Evolutionary conservation across 2,888 invertebrate species (phyloP), one percentile per base, ranked within the genome.

Genomic region (Synergus gifuensis): DNA sequence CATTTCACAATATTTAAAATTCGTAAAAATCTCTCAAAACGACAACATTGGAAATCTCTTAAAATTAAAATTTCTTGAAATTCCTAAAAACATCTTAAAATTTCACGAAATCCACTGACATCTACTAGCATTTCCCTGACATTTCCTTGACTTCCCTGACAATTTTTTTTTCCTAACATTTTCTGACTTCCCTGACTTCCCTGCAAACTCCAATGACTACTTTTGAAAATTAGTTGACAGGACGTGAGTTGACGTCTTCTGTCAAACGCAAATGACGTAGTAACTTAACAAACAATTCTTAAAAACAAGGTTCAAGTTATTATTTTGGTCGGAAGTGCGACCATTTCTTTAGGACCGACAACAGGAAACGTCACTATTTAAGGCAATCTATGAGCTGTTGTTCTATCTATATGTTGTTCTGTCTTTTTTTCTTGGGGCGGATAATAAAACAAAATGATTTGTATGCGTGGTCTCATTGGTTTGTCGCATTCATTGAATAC

Each of bases 321-420:
- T 69, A 46, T 69, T 36, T 69, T 67, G 49, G 22, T 22, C 46
- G 16, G 18, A 60, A 60, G 22, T 69, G 46, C 22, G 67, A 69
- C 16, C 58, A 79, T 77, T 44, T 69, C 40, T 69, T 73, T 60
- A 73, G 77, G 73, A 67, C 60, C 36, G 8, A 64, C 73, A 80
- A 79, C 82, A 80, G 80, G 82, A 80, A 80, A 64, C 46, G 49
- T 60, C 42, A 42, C 67, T 78, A 49, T 76, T 63, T 77, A 77
- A 78, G 62, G 69, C 73, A 76, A 66, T 66, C 67, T 46, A 46
- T 66, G 42, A 28, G 60, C 77, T 28, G 46, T 79, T 82, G 78
- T 77, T 46, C 9, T 28, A 28, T 28, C 3, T 28, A 28, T 28
- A 3, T 28, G 3, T 3, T 3, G 28, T 28, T 28, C 28, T 28